These are phyloP conservation scores for Chydorus sphaericus DNA, from an alignment of 2,888 invertebrate species.

Conservation along the genomic window DNA sequence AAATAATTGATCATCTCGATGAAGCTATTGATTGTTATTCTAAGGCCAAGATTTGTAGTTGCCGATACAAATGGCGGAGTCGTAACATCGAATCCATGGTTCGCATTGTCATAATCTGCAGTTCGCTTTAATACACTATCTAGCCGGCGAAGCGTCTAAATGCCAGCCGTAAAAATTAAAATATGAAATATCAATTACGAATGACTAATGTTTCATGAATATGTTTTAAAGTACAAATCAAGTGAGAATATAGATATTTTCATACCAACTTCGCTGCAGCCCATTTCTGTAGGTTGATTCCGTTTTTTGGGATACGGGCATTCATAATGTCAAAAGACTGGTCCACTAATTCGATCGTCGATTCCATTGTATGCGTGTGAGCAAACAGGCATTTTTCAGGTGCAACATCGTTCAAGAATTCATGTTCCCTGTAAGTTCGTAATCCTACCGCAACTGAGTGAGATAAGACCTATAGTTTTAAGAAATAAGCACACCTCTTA, in stretches of 20 bases:
- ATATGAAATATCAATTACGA: not conserved
- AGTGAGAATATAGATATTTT: not conserved
- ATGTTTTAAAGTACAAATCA: not conserved
- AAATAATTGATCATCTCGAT: not conserved
- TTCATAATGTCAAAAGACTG: not conserved
- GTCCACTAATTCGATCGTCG: not conserved
- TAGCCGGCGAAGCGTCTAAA: not conserved
- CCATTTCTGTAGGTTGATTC: slow-evolving; percentile 2
- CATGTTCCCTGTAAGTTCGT: not conserved
- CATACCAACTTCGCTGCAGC: not conserved
- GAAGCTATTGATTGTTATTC: not conserved
- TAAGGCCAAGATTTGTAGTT: not conserved
- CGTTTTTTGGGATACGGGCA: not conserved
- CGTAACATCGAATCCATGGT: not conserved
- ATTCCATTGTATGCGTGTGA: not conserved
- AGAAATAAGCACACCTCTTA: not conserved
- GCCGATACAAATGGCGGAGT: not conserved
- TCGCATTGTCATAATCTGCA: not conserved
- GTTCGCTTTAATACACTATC: not conserved
- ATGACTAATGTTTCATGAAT: not conserved
- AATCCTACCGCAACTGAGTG: not conserved
- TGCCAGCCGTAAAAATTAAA: too few relatives aligned
- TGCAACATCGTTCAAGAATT: not conserved
- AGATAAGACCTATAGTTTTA: not conserved
- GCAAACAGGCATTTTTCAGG: not conserved